These are phyloP conservation scores for Philereme vetulata DNA, from an alignment of 2,888 invertebrate genomes.

Conservation along the genomic window DNA sequence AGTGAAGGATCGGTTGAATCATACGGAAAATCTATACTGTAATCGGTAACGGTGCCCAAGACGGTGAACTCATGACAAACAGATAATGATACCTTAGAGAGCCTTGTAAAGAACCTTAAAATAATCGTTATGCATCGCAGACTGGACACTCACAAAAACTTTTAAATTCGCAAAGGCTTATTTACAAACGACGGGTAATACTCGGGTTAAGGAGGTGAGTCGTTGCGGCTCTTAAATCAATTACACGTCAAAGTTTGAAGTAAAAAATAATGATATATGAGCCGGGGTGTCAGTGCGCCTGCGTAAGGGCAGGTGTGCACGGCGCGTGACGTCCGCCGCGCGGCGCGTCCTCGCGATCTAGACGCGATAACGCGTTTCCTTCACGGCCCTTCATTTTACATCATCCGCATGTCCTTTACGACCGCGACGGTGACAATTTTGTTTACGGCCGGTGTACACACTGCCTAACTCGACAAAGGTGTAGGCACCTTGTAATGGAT, in stretches of 20 bases:
- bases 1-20: neutral
- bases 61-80: conserved; percentile 1
- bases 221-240: conserved; percentile 42
- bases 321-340: conserved; percentile 41
- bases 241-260: conserved; percentile 37
- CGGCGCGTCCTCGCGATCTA: conserved; percentile 27
- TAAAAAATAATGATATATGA: conserved; percentile 42
- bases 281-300: conserved; percentile 24
- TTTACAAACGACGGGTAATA: conserved; percentile 16
- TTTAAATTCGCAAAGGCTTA: conserved; percentile 14
- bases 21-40: neutral
- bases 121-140: conserved; percentile 11
- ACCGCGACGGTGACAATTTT: conserved; percentile 53
- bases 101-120: neutral
- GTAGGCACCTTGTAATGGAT: conserved; percentile 15
- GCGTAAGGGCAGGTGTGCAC: conserved; percentile 63
- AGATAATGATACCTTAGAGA: conserved; percentile 12
- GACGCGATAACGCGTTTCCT: conserved; percentile 43
- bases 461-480: conserved; percentile 38
- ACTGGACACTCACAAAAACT: conserved; percentile 15
- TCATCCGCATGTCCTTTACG: conserved; percentile 53
- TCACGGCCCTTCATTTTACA: conserved; percentile 52
- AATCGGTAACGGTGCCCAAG: neutral
- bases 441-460: conserved; percentile 47
- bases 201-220: conserved; percentile 22